A percentile compares a stretch with the other conserved stretches of the same genome.
phyloP scores from a whole-genome alignment of 2,888 invertebrate genomes.

The Sphinx pinastri region DNA sequence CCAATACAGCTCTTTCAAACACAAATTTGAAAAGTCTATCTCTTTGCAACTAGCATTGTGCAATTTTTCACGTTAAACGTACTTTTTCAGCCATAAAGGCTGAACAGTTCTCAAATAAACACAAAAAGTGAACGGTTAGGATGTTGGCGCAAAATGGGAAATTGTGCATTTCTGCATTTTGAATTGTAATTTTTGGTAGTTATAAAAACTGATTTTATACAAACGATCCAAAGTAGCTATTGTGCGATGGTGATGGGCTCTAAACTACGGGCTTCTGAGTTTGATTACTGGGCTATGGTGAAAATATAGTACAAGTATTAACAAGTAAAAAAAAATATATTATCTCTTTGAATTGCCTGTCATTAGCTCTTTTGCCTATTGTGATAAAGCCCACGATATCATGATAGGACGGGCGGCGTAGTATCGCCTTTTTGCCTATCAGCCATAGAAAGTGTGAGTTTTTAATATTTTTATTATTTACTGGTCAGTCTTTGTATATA shows the following conservation, averaged over 20 bases:
- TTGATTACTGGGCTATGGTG: no score
- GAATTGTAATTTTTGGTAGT: neutral
- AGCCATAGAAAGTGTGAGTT: no score
- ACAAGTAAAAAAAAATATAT: no score
- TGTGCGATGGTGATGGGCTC: neutral
- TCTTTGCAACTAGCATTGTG: slow-evolving; percentile 42
- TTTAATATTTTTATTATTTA: no score
- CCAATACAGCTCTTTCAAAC: slow-evolving; percentile 1
- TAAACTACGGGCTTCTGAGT: no score
- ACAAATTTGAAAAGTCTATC: slow-evolving; percentile 24
- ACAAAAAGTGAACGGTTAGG: slow-evolving; percentile 38
- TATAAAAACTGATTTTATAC: neutral
- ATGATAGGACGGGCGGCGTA: no score
- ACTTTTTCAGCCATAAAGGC: slow-evolving; percentile 45
- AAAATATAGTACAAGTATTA: no score
- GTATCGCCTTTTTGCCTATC: no score
- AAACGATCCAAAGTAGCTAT: neutral
- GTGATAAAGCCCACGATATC: no score
- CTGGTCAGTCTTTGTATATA: no score
- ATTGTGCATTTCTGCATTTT: neutral
- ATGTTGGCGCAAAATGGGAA: slow-evolving; percentile 25
- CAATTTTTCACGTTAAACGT: slow-evolving; percentile 46
- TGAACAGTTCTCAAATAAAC: slow-evolving; percentile 51
- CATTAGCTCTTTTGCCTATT: no score
- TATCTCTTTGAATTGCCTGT: no score